These are phyloP conservation scores for Sphaerophoria taeniata DNA, from an alignment of 2,888 invertebrate genomes.

Conservation along the genomic window DNA sequence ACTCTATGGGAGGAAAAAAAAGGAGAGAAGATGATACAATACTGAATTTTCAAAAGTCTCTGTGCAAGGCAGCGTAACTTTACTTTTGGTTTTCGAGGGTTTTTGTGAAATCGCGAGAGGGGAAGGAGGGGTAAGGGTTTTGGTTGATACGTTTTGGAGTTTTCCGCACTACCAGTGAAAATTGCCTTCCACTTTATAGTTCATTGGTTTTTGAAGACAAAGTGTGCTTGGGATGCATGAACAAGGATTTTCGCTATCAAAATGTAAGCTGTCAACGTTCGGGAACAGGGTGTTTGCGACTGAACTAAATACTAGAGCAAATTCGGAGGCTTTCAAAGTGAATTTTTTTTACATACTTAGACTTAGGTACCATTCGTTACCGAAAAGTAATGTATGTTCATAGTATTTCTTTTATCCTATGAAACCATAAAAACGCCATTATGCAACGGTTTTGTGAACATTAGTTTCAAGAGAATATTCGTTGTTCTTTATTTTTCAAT, in stretches of 20 bases:
- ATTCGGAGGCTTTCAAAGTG: no score
- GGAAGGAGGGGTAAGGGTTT: background rate
- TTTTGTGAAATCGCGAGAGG: background rate
- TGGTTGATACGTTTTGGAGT: slow-evolving; percentile 39
- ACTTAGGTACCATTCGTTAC: no score
- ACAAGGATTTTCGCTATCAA: slow-evolving; percentile 31
- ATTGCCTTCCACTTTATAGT: slow-evolving; percentile 69
- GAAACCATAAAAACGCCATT: no score
- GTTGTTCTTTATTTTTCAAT: no score
- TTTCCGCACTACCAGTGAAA: slow-evolving; percentile 66
- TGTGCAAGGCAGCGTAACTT: slow-evolving; percentile 51
- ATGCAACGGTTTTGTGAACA: no score
- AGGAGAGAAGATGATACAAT: slow-evolving; percentile 40
- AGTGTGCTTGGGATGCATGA: slow-evolving; percentile 63
- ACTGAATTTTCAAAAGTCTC: slow-evolving; percentile 32
- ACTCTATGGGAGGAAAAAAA: background rate
- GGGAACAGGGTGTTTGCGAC: background rate
- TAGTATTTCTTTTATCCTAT: no score
- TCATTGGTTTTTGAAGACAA: slow-evolving; percentile 54
- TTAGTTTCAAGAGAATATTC: no score
- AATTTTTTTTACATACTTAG: no score
- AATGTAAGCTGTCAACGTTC: background rate
- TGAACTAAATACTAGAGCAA: no score
- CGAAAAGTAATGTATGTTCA: no score
- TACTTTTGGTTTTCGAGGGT: background rate